Evolutionary conservation across 2,888 invertebrate species (phyloP).

Genomic region (Epirrita christyi): DNA sequence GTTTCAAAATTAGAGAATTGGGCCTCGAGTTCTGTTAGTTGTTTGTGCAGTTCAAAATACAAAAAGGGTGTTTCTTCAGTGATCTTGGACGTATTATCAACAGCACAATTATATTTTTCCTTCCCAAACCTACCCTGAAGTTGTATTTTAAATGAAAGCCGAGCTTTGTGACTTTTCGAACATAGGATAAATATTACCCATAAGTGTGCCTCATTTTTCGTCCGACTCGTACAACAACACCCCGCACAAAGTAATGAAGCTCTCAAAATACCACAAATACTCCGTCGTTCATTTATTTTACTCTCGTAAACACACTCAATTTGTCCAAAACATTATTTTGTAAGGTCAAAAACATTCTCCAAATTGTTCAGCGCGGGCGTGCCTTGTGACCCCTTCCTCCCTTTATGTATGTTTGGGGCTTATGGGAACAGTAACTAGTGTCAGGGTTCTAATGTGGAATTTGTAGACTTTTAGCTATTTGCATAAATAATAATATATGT

Average conservation of each 20-base stretch:
- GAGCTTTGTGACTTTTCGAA: not conserved
- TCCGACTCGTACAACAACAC: not conserved
- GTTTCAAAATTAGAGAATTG: too few relatives aligned
- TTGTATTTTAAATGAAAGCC: not conserved
- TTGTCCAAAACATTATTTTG: conserved; percentile 4
- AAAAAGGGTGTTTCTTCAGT: too few relatives aligned
- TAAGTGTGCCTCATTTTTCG: too few relatives aligned
- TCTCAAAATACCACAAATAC: not conserved
- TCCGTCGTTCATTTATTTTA: not conserved
- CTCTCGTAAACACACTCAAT: not conserved
- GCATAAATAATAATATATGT: conserved; percentile 1
- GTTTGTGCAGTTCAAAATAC: too few relatives aligned
- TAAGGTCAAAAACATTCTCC: conserved; percentile 5
- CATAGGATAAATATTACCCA: too few relatives aligned
- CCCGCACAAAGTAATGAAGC: not conserved
- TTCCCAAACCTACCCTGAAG: too few relatives aligned
- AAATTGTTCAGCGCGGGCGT: not conserved
- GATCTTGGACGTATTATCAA: too few relatives aligned
- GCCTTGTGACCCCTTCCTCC: not conserved
- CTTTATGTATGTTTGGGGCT: not conserved
- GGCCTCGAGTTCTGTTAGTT: not conserved
- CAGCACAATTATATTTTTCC: too few relatives aligned
- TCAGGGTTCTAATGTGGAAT: conserved; percentile 1
- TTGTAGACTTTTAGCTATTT: conserved; percentile 4
- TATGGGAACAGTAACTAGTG: not conserved